These are phyloP conservation scores for Pristionchus mayeri DNA, from an alignment of 2,888 invertebrate genomes.

Conservation along the genomic window DNA sequence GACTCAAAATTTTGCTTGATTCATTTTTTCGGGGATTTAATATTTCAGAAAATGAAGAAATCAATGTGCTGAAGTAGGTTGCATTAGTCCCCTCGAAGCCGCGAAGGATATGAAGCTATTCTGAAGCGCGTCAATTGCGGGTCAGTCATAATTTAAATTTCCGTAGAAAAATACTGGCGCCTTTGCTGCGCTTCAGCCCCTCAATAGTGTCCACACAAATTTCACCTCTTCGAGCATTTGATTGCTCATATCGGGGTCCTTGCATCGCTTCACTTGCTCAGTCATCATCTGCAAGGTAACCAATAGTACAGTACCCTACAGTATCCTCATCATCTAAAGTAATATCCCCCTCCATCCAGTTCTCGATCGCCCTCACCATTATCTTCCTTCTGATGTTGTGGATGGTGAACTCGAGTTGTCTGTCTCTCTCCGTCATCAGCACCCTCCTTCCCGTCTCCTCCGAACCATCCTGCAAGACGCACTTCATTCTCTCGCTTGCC, in stretches of 20 bases:
- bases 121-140: no score
- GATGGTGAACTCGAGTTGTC: slow-evolving; percentile 31
- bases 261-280: slow-evolving; percentile 39
- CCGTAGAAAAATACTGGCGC: no score
- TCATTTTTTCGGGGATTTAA: not conserved
- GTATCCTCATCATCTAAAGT: no score
- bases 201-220: not conserved
- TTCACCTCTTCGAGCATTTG: slow-evolving; percentile 38
- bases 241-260: not conserved
- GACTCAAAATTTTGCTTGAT: not conserved
- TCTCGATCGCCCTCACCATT: slow-evolving; percentile 1
- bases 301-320: not conserved
- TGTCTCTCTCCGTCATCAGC: not conserved
- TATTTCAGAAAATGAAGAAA: not conserved
- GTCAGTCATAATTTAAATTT: no score
- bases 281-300: slow-evolving; percentile 1
- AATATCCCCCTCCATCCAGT: no score
- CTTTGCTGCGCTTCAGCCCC: not conserved
- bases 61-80: not conserved
- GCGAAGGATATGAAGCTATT: no score
- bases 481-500: slow-evolving; percentile 15
- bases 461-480: slow-evolving; percentile 19
- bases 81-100: no score
- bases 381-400: slow-evolving; percentile 29
- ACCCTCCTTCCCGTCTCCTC: not conserved